These are phyloP conservation scores for Psittacula cyanocephala DNA, from an alignment of 2,113 vertebrate species.

Conservation along the genomic window DNA sequence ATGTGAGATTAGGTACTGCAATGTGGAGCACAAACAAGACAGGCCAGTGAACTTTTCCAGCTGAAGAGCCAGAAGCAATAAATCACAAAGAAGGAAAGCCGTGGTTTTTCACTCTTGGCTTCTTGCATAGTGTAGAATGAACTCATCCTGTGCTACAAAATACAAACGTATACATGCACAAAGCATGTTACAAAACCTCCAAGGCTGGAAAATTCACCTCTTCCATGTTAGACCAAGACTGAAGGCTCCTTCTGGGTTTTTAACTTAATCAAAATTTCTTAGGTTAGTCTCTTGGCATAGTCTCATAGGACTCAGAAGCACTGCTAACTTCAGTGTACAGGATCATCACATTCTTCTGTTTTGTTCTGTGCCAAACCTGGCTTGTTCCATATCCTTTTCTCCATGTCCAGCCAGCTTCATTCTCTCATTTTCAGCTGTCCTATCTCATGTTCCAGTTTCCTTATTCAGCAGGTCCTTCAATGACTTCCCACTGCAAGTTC, in stretches of 20 bases:
- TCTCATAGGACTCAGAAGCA: background rate
- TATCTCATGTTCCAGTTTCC: background rate
- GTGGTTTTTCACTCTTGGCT: background rate
- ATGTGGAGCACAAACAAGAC: conserved; percentile 8
- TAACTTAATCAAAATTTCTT: background rate
- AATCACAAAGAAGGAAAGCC: background rate
- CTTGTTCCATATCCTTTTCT: background rate
- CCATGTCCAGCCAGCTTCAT: background rate
- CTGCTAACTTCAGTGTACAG: background rate
- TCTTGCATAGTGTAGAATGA: background rate
- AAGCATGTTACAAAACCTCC: background rate
- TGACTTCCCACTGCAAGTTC: background rate
- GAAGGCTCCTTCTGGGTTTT: background rate
- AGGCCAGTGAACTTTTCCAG: background rate
- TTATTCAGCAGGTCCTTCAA: background rate
- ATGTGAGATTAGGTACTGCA: conserved; percentile 33
- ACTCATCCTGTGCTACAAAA: background rate
- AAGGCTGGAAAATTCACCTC: background rate
- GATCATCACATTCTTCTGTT: background rate
- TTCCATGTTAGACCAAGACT: background rate
- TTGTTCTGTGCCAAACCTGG: background rate
- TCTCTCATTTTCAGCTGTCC: background rate
- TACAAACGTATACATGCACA: background rate
- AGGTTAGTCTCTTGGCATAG: background rate
- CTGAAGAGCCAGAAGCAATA: background rate